Evolutionary conservation across 92 coral and sea anemone genomes (phyloP).

Genomic region (Parazoanthus atlanticus): DNA sequence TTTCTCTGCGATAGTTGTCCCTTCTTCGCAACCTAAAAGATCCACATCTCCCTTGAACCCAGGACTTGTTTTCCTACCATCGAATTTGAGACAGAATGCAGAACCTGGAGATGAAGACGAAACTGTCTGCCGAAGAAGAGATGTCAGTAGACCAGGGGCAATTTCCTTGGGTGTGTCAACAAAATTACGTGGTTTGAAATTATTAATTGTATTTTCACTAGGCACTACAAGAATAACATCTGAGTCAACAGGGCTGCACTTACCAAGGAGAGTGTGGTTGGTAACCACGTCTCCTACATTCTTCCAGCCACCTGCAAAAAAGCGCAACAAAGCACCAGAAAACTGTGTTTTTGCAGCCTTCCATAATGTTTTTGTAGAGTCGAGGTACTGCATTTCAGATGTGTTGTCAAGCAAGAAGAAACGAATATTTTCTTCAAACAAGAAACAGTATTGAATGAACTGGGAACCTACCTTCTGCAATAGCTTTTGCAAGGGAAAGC

Average conservation of each 20-base stretch:
- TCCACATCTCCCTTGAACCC: not conserved
- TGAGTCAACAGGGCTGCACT: not conserved
- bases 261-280: not conserved
- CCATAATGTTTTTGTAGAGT: no score
- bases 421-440: not conserved
- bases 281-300: not conserved
- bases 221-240: not conserved
- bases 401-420: not conserved
- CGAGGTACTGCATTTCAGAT: not conserved
- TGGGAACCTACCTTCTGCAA: not conserved
- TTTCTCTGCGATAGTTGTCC: not conserved
- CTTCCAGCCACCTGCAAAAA: not conserved
- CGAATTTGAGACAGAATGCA: not conserved
- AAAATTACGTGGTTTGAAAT: not conserved
- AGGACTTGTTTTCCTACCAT: not conserved
- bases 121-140: not conserved
- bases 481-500: not conserved
- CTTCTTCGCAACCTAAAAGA: not conserved
- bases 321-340: not conserved
- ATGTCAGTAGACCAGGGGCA: not conserved
- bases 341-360: not conserved
- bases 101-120: not conserved
- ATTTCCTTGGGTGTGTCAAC: not conserved
- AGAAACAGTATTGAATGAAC: not conserved
- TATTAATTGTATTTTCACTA: not conserved